Evolutionary conservation across 2,797 vertebrate species (phyloP).

Genomic region (Spatula versicolor): DNA sequence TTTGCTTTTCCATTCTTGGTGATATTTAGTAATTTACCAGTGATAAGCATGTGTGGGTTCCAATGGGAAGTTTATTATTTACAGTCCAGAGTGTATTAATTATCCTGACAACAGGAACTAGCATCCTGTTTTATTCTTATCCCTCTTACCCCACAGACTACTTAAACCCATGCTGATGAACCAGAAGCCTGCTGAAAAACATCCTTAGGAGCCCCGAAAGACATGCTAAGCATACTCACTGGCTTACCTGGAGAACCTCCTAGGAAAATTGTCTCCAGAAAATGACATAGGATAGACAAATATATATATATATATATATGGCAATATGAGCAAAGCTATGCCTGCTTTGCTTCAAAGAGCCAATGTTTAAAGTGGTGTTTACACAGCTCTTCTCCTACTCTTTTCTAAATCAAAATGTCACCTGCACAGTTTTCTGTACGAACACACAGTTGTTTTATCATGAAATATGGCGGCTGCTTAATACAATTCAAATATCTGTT

Average conservation of each 20-base stretch:
- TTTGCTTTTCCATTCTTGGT: background rate
- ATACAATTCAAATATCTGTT: background rate
- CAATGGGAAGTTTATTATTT: background rate
- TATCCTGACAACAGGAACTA: background rate
- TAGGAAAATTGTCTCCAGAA: background rate
- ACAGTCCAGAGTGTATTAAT: background rate
- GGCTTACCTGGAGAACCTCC: background rate
- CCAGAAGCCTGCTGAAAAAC: background rate
- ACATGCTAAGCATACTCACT: background rate
- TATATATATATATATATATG: background rate
- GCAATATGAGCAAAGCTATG: background rate
- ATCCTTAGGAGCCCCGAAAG: background rate
- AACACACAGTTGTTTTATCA: background rate
- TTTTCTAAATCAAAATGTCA: constrained; percentile 44
- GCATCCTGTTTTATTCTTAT: background rate
- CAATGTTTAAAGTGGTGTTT: background rate
- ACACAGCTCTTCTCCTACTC: background rate
- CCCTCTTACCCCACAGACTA: fast-evolving
- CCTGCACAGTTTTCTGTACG: constrained; percentile 1
- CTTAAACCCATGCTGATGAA: background rate
- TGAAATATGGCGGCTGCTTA: background rate
- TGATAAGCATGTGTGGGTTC: background rate
- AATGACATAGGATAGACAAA: background rate
- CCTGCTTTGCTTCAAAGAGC: constrained; percentile 15
- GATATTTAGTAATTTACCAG: background rate